These are phyloP conservation scores for Pholis gunnellus DNA, from an alignment of 2,113 vertebrate genomes.

Conservation along the genomic window DNA sequence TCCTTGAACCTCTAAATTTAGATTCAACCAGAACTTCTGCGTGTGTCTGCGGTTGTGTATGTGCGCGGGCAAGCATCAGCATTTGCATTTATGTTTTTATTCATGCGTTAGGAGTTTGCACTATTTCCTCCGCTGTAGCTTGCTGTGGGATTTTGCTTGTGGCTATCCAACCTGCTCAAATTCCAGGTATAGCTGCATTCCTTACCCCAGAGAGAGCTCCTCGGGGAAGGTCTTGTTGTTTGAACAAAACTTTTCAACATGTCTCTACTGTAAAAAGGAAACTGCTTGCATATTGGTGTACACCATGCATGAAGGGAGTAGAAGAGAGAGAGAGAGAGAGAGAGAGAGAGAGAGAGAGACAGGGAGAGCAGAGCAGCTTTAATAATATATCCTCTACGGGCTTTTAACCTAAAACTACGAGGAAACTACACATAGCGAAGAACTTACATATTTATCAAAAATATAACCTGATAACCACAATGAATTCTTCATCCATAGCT, in stretches of 20 bases:
- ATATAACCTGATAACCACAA: not conserved
- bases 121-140: conserved; percentile 19
- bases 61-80: not conserved
- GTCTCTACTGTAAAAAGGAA: conserved; percentile 53
- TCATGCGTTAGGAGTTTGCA: conserved; percentile 30
- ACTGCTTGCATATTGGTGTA: conserved; percentile 29
- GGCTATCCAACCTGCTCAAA: conserved; percentile 50
- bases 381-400: conserved; percentile 59
- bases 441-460: not conserved
- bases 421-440: conserved; percentile 5
- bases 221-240: conserved; percentile 56
- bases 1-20: conserved; percentile 20
- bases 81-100: conserved; percentile 66
- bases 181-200: conserved; percentile 62
- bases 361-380: conserved; percentile 21
- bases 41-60: conserved; percentile 1
- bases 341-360: not conserved
- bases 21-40: not conserved
- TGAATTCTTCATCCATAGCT: conserved; percentile 27
- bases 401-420: conserved; percentile 48
- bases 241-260: conserved; percentile 67
- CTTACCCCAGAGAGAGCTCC: conserved; percentile 44
- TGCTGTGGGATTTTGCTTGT: conserved; percentile 39
- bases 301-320: conserved; percentile 13
- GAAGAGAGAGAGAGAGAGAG: conserved; percentile 2